phyloP scores from a whole-genome alignment of 2,113 vertebrate species.

The Hippotragus niger region DNA sequence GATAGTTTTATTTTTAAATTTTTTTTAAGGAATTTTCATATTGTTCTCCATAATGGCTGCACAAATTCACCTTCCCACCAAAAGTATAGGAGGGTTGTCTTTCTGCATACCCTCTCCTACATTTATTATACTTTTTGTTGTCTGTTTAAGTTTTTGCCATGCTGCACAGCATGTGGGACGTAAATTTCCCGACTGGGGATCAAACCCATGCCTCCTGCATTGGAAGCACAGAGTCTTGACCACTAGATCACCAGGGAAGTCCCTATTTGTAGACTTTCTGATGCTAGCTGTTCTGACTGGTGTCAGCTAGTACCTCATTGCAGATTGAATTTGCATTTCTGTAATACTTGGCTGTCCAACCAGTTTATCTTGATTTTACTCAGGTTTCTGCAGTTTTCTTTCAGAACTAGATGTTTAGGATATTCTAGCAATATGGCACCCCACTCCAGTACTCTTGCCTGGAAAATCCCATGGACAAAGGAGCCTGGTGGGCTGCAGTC shows the following conservation, averaged over 20 bases:
- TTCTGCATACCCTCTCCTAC: not conserved
- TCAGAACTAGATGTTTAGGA: not conserved
- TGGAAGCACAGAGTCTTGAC: not conserved
- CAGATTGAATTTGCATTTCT: not conserved
- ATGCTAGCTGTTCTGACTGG: not conserved
- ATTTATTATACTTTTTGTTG: not conserved
- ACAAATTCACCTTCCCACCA: not conserved
- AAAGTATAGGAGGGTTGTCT: not conserved
- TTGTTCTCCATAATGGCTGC: not conserved
- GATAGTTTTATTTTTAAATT: not conserved
- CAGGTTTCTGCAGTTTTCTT: not conserved
- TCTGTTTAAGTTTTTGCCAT: not conserved
- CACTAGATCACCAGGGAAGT: not conserved
- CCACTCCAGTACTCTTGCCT: too few relatives aligned
- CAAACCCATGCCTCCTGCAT: accelerated
- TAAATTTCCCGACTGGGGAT: not conserved
- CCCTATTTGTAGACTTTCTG: not conserved
- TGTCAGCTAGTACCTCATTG: not conserved
- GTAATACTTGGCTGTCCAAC: too few relatives aligned
- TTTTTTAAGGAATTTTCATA: not conserved
- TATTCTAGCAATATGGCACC: too few relatives aligned
- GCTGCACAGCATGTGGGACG: not conserved
- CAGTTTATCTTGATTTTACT: not conserved
- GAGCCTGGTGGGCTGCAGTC: too few relatives aligned
- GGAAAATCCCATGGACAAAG: too few relatives aligned